These are phyloP conservation scores for Saccopteryx bilineata DNA, from an alignment of 2,113 vertebrate species.

Conservation along the genomic window DNA sequence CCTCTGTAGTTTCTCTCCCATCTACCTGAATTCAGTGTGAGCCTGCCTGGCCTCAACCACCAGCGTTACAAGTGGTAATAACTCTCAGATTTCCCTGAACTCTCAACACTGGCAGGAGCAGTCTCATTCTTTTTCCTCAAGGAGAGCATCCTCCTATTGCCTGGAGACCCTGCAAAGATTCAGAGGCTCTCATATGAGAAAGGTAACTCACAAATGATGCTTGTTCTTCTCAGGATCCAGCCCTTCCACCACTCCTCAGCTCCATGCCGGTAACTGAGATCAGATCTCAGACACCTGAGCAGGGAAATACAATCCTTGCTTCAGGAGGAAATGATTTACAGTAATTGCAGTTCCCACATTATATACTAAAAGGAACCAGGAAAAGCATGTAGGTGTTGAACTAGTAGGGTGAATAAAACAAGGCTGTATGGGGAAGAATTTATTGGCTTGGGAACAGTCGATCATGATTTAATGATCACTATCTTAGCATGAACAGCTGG, in stretches of 20 bases:
- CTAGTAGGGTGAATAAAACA: neutral
- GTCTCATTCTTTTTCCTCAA: neutral
- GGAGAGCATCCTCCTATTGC: neutral
- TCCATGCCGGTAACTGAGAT: neutral
- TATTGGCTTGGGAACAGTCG: neutral
- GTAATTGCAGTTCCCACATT: neutral
- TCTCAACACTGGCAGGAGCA: neutral
- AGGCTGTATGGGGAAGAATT: neutral
- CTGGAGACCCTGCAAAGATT: neutral
- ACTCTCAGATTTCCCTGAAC: constrained; percentile 10
- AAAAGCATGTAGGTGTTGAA: neutral
- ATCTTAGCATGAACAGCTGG: neutral
- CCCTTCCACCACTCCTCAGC: neutral
- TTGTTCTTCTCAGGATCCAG: neutral
- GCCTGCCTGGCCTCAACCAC: too few relatives aligned
- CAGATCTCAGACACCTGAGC: neutral
- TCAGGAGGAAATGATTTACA: constrained; percentile 22
- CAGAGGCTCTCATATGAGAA: neutral
- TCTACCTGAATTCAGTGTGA: too few relatives aligned
- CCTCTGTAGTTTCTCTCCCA: too few relatives aligned
- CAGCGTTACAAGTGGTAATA: neutral
- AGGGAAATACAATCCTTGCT: neutral
- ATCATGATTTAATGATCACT: neutral
- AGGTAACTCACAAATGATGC: neutral
- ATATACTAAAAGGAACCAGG: neutral